Percentiles rank a stretch among this genome's conserved stretches.
These are phyloP conservation scores for Molanna angustata DNA, from an alignment of 2,888 invertebrate genomes.

Conservation along the genomic window DNA sequence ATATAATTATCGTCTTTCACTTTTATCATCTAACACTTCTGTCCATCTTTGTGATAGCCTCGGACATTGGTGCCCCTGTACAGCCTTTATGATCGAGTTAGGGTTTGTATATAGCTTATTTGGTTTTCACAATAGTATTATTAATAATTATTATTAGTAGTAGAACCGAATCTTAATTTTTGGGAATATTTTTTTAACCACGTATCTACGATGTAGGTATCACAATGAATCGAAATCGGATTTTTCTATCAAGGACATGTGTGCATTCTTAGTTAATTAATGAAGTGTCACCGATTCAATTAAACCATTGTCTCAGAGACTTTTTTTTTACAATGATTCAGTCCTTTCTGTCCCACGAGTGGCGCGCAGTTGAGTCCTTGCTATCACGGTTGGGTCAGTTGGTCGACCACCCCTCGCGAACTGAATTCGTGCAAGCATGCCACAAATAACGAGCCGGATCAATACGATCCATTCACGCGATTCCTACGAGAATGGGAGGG, in stretches of 20 bases:
- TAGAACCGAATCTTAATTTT: no score
- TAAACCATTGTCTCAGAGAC: slow-evolving; percentile 4
- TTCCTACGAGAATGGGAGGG: slow-evolving; percentile 3
- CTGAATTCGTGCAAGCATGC: slow-evolving; percentile 7
- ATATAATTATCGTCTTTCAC: no score
- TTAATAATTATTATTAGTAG: no score
- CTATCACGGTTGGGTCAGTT: neutral
- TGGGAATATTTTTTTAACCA: neutral
- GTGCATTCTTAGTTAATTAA: slow-evolving; percentile 17
- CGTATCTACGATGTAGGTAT: neutral
- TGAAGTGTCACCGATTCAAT: slow-evolving; percentile 24
- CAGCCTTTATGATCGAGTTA: no score
- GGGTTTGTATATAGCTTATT: no score
- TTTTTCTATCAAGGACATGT: neutral
- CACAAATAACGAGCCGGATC: slow-evolving; percentile 6
- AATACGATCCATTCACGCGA: slow-evolving; percentile 5
- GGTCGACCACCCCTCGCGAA: slow-evolving; percentile 4
- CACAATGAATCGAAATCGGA: neutral
- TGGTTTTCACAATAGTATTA: no score
- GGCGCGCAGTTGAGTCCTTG: neutral
- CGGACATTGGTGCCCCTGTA: no score
- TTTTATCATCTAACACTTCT: no score
- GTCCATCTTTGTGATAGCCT: no score
- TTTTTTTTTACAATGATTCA: neutral
- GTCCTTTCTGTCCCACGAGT: neutral